phyloP scores from a whole-genome alignment of 2,797 vertebrate species.

The Dermochelys coriacea region DNA sequence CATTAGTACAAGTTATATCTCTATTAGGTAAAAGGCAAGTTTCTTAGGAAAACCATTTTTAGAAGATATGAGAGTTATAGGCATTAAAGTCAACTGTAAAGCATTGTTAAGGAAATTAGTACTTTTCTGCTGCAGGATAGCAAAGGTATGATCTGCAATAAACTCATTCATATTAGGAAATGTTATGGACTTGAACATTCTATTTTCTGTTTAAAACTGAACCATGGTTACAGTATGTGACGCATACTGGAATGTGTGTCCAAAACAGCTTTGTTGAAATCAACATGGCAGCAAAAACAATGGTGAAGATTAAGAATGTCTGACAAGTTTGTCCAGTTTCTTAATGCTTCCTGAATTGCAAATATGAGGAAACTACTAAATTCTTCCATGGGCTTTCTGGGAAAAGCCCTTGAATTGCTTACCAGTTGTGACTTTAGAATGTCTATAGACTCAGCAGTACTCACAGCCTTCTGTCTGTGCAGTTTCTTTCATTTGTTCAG shows the following conservation, averaged over 20 bases:
- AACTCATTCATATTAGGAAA: conserved; percentile 54
- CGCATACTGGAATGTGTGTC: conserved; percentile 59
- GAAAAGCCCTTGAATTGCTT: conserved; percentile 52
- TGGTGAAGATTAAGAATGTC: conserved; percentile 61
- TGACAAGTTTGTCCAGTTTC: conserved; percentile 70
- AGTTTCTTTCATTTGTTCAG: not conserved
- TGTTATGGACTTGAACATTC: conserved; percentile 69
- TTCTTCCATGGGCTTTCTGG: conserved; percentile 43
- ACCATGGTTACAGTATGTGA: conserved; percentile 59
- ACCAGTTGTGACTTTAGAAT: conserved; percentile 27
- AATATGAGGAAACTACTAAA: conserved; percentile 68
- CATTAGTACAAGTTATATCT: conserved; percentile 63
- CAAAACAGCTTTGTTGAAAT: conserved; percentile 50
- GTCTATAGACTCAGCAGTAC: conserved; percentile 43
- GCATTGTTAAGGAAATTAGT: conserved; percentile 55
- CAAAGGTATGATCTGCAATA: conserved; percentile 39
- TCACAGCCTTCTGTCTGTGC: not conserved
- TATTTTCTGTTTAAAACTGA: conserved; percentile 63
- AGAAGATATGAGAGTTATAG: conserved; percentile 21
- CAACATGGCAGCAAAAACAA: conserved; percentile 57
- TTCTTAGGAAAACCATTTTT: conserved; percentile 60
- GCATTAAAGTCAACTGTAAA: conserved; percentile 14
- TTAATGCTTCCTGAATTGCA: conserved; percentile 55
- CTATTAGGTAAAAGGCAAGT: conserved; percentile 69
- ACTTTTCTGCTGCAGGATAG: conserved; percentile 67